Base-by-base conservation (phyloP, 2,113 vertebrate genomes). In the Lophius piscatorius region DNA sequence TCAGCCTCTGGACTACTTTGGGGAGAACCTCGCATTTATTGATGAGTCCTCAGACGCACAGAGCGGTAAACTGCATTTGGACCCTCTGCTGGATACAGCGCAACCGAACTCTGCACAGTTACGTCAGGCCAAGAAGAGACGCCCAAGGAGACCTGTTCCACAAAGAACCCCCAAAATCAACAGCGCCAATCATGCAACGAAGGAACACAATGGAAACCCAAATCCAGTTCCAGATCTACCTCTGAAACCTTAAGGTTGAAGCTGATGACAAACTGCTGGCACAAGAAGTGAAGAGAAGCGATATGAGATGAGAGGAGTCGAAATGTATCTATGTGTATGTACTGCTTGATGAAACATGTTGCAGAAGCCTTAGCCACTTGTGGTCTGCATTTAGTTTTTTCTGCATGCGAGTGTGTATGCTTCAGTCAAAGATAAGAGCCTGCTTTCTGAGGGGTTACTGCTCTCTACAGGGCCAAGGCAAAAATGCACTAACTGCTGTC, bases 21-120 rank as follows among this genome's bases (percentile, higher is more conserved):
- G 93, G n/a, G 94, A 95, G 84, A 95, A 95, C 48, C 86, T 96
- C 21, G 94, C 94, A 0, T 96, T 91, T 68, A 96, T 96, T 9
- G 95, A 96, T 0, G 94, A 95, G 84, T 95, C 94, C 3, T 95
- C 94, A 0, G 95, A 95, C 51, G 86, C 92, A 9, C 91, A 93
- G 79, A 95, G 94, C 9, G 90, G 69, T 28, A 91, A 86, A 71
- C 52, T 92, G 14, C 88, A 87, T 54, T 31, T 83, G 31, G 90
- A 91, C 61, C 80, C 88, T 12, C 76, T 86, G 6, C 22, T 87
- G 49, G 83, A 90, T 48, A 29, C 55, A 1, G 70, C 69, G 1
- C 50, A 76, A 12, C 11, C 81, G 13, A 74, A 67, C 13, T 29
- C 44, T 11, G 22, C 9, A 13, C 36, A 44, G 4, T 57, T 62